Percentiles rank a stretch among this genome's conserved stretches.
phyloP scores from a whole-genome alignment of 64 coral and sea anemone genomes.

The Stichodactyla helianthus region DNA sequence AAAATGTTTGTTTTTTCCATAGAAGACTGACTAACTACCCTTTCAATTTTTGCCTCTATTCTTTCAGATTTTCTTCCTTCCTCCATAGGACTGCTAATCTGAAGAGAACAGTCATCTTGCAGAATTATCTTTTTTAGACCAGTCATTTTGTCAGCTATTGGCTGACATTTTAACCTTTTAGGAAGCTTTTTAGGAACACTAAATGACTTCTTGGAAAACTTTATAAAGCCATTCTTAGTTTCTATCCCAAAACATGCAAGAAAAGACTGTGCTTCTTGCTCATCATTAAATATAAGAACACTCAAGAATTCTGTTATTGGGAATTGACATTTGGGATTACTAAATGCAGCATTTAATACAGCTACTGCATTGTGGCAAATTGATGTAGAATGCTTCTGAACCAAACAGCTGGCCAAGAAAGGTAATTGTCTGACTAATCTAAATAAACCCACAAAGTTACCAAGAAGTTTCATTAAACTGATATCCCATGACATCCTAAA shows the following conservation, averaged over 20 bases:
- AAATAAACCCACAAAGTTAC: conserved; percentile 78
- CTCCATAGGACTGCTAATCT: background rate
- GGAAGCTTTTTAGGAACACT: background rate
- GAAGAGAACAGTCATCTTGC: background rate
- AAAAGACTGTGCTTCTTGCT: background rate
- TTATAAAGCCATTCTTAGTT: background rate
- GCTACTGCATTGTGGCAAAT: background rate
- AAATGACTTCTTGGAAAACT: conserved; percentile 3
- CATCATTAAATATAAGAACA: background rate
- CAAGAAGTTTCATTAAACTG: conserved; percentile 23
- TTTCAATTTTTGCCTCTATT: background rate
- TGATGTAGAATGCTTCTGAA: conserved; percentile 49
- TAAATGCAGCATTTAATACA: conserved; percentile 4
- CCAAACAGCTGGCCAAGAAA: conserved; percentile 67
- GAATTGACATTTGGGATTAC: conserved; percentile 4
- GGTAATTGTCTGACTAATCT: conserved; percentile 47
- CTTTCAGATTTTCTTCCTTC: background rate
- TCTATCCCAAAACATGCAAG: background rate
- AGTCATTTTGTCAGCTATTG: background rate
- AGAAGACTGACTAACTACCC: too few relatives aligned
- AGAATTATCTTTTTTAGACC: background rate
- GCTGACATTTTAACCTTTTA: background rate
- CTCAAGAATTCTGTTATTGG: background rate
- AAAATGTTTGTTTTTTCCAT: background rate
- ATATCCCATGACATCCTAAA: conserved; percentile 42